Conservation (phyloP, 2,888 invertebrate genomes). For the Polydrusus tereticollis region DNA sequence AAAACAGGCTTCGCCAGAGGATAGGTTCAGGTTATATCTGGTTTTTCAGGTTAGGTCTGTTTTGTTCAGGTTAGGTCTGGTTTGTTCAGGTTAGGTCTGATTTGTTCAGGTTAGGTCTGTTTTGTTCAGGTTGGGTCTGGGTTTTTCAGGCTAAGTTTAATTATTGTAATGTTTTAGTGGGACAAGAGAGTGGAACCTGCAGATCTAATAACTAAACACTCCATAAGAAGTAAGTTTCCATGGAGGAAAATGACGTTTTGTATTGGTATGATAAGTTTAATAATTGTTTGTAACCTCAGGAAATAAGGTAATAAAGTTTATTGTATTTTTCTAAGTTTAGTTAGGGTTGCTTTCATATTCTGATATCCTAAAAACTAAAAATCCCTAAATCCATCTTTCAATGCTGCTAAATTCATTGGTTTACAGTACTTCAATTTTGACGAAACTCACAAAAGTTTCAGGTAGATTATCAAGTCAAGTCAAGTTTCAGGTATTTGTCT, state of each 20-base stretch:
- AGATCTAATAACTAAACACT: conserved; percentile 67
- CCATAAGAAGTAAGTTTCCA: conserved; percentile 48
- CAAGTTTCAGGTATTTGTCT: too few relatives aligned
- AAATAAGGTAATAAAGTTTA: neutral
- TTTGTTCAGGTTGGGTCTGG: neutral
- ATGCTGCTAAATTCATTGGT: neutral
- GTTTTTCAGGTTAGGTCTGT: too few relatives aligned
- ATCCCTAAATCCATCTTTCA: too few relatives aligned
- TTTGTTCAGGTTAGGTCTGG: too few relatives aligned
- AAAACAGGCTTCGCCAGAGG: too few relatives aligned
- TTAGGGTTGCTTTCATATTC: neutral
- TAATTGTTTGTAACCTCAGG: conserved; percentile 20
- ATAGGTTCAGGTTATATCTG: too few relatives aligned
- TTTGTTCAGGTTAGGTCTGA: too few relatives aligned
- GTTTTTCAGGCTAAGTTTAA: neutral
- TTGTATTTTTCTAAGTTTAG: neutral
- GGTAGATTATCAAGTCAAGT: too few relatives aligned
- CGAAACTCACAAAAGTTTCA: too few relatives aligned
- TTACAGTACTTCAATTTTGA: neutral
- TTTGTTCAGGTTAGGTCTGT: neutral
- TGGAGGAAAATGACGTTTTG: conserved; percentile 54
- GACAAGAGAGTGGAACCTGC: conserved; percentile 68
- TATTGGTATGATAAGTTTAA: conserved; percentile 41
- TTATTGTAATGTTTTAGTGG: conserved; percentile 66
- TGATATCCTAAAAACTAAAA: too few relatives aligned